Base-by-base conservation (phyloP, 2,113 vertebrate species). In the Herpailurus yagouaroundi region DNA sequence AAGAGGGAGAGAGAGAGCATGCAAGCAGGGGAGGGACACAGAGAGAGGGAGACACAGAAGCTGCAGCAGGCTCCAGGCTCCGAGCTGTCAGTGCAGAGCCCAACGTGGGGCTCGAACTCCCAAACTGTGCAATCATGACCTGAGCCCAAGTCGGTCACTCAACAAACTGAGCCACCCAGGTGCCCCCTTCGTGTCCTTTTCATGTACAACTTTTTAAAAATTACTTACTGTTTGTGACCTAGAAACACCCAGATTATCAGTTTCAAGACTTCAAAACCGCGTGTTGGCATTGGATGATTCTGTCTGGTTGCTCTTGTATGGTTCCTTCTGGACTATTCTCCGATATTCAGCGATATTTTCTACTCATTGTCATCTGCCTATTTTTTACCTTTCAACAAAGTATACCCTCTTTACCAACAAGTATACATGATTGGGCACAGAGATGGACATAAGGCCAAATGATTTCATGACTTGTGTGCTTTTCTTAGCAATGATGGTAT, bases 261-360 rank as follows among this genome's bases (percentile, higher is more conserved):
- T 11, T 12, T 36, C 16, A 29, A 27, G 9, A 33, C 16, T 33
- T 79, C 86, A 52, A n/a, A 89, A 64, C 13, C 2, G 48, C 4
- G n/a, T 4, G 18, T 10, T 0, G 1, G 13, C 16, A 0, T 41
- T 76, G 0, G 2, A 48, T 29, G 50, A 11, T 45, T 73, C 94
- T 69, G 4, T 76, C 36, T 52, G 33, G 27, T 7, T n/a, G 13
- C 27, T 25, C 4, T 45, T 7, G 16, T 52, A 64, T 1, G 3
- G 85, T 55, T 86, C 80, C 29, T 73, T 91, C 80, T 4, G 68
- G 45, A 71, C 31, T 38, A 57, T 76, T 84, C 83, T 90, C n/a
- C 55, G 19, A 25, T 64, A 63, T 29, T 93, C 63, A 29, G 1
- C n/a, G 45, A 12, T 7, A 25, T 7, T n/a, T 29, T 33, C 27